Base-by-base conservation (phyloP, 2,888 invertebrate genomes). In the Scaptomyza flava region DNA sequence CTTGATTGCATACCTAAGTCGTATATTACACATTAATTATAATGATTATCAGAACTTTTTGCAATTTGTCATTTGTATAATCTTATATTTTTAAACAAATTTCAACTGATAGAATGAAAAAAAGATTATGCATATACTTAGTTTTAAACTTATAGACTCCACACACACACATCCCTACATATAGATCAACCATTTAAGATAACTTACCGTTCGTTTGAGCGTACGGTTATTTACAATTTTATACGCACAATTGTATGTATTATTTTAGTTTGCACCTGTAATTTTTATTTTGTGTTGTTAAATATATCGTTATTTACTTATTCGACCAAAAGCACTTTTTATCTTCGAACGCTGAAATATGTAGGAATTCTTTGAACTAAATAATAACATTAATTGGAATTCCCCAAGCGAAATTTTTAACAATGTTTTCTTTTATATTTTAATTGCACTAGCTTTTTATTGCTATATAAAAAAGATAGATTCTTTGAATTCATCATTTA, bases 261-360 rank as follows among this genome's bases (percentile, higher is more conserved):
- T 88, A 88, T 78, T 88, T 87, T 84, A 79, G 68, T 68, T 74
- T 79, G 87, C 89, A 84, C 79, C 82, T 78, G 77, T 87, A 71
- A 74, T 87, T 81, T 85, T 89, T 87, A 88, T 80, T 82, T 87
- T 89, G 79, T 87, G 89, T 87, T 89, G 89, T 87, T 87, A 87
- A 87, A 87, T 87, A 87, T 89, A 87, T 89, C 87, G 89, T 87
- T 87, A 87, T 87, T 89, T 87, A 89, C 87, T 84, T 84, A 84
- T 80, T 88, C 82, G 76, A 87, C 79, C 87, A 77, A 77, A 41
- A 77, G 66, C 61, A 72, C 57, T 30, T 33, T 46, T 50, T 20
- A 8, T 59, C 46, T 47, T 56, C 42, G 23, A 59, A 60, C 46
- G 17, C 5, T 27, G 20, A n/a, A 8, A 12, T 42, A 0, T 20